These are phyloP conservation scores for Luperina nickerlii DNA, from an alignment of 2,888 invertebrate genomes.

Conservation along the genomic window DNA sequence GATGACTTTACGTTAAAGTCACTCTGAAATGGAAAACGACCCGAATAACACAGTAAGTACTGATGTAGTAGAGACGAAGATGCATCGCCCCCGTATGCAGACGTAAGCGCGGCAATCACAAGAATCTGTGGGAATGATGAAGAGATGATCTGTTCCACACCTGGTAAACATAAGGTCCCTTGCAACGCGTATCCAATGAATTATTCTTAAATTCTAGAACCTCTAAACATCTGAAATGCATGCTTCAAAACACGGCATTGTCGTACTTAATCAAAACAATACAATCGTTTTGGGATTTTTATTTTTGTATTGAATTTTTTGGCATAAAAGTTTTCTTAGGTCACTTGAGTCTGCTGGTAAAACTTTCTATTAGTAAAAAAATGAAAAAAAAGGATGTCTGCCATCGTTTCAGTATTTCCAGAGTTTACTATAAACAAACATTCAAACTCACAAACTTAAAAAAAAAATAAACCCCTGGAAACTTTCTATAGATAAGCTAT, in stretches of 20 bases:
- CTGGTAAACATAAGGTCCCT: constrained; percentile 6
- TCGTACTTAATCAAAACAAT: not conserved
- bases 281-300: not conserved
- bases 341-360: not conserved
- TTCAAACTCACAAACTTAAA: not conserved
- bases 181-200: not conserved
- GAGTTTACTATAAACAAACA: not conserved
- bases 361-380: not conserved
- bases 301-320: not conserved
- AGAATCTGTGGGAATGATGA: not conserved
- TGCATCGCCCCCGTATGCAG: not conserved
- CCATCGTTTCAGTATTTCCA: not conserved
- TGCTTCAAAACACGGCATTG: not conserved
- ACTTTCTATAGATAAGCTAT: not conserved
- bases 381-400: not conserved
- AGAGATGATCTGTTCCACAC: not conserved
- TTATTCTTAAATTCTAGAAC: constrained; percentile 1
- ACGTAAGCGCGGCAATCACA: constrained; percentile 1
- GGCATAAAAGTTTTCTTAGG: not conserved
- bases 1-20: constrained; percentile 86
- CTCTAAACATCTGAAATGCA: not conserved
- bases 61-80: constrained; percentile 33
- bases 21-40: constrained; percentile 88
- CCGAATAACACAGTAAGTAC: constrained; percentile 89
- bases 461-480: not conserved